A percentile compares a stretch with the other conserved stretches of the same genome.
phyloP scores from a whole-genome alignment of 2,888 invertebrate genomes.

The Stenoptilia bipunctidactyla region DNA sequence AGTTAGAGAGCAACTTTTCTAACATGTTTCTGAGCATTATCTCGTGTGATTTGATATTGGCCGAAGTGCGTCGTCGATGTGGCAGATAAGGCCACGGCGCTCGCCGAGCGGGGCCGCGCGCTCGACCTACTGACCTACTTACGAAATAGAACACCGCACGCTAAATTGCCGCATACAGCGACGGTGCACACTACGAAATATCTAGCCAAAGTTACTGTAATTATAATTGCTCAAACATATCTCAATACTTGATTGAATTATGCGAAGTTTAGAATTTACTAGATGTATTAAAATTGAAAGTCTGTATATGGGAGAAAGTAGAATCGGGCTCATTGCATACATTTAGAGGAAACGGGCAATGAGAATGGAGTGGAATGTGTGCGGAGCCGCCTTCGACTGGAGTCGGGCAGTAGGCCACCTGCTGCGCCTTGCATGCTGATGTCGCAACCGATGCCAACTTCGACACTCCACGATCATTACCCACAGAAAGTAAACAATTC shows the following conservation, averaged over 20 bases:
- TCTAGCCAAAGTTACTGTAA: neutral
- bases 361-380: neutral
- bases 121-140: constrained; percentile 60
- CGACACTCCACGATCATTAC: neutral
- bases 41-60: neutral
- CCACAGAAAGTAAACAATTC: neutral
- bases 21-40: neutral
- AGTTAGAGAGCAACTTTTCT: too few species aligned
- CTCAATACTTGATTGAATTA: neutral
- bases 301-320: neutral
- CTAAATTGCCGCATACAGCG: neutral
- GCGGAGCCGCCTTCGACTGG: neutral
- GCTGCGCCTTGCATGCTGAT: constrained; percentile 35
- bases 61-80: neutral
- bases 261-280: neutral
- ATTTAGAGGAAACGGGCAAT: neutral
- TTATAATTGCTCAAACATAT: too few species aligned
- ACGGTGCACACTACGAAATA: neutral
- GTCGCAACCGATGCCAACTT: constrained; percentile 30
- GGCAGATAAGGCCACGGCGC: constrained; percentile 13
- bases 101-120: constrained; percentile 52
- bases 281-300: neutral
- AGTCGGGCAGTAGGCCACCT: constrained; percentile 32
- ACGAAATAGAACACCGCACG: constrained; percentile 57
- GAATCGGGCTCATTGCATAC: neutral